These are phyloP conservation scores for Ophioninae sp. DNA, from an alignment of 2,888 invertebrate genomes.

Conservation along the genomic window DNA sequence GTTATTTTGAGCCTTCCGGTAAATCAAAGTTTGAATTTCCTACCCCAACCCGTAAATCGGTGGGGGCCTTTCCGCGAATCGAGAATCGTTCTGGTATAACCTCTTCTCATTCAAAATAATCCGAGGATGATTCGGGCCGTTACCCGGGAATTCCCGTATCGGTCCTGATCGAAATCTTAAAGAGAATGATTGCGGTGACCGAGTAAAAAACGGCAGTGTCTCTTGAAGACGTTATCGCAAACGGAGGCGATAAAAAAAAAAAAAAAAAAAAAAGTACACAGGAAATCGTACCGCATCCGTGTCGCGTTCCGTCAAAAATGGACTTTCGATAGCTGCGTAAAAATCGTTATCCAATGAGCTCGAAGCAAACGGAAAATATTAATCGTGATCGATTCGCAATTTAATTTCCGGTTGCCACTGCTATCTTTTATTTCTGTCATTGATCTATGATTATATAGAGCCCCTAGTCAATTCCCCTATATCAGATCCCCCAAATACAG, in stretches of 20 bases:
- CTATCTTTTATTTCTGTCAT: neutral
- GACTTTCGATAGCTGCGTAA: conserved; percentile 43
- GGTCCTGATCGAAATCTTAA: neutral
- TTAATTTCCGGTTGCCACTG: neutral
- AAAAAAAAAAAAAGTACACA: neutral
- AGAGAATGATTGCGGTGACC: neutral
- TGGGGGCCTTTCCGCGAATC: too few species aligned
- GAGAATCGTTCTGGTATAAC: neutral
- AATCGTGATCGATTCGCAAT: neutral
- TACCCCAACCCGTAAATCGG: too few species aligned
- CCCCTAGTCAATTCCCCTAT: too few species aligned
- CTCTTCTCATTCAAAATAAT: neutral
- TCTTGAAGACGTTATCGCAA: neutral
- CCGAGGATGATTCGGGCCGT: neutral
- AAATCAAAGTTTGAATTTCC: too few species aligned
- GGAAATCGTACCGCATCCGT: conserved; percentile 8
- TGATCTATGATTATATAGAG: neutral
- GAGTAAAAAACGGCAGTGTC: neutral
- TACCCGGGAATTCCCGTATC: neutral
- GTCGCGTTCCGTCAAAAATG: conserved; percentile 1
- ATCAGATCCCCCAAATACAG: too few species aligned
- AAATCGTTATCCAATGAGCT: conserved; percentile 17
- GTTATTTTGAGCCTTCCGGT: too few species aligned
- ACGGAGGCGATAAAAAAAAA: neutral
- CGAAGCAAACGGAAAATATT: conserved; percentile 4